Base-by-base conservation (phyloP, 2,888 invertebrate species). In the Dendrolimus pini region DNA sequence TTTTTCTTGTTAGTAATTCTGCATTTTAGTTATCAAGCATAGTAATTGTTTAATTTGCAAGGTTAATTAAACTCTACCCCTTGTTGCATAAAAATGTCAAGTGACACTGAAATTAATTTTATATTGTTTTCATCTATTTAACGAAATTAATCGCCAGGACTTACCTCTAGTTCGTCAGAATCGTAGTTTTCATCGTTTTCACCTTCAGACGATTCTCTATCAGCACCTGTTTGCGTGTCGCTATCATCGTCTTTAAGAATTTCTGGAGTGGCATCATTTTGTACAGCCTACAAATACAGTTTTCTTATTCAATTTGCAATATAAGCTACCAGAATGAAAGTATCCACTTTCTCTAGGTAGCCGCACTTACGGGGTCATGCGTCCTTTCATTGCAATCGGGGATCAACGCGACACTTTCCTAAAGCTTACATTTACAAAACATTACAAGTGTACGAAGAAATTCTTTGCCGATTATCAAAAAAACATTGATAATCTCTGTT, bases 141-240 rank as follows among this genome's bases (percentile, higher is more conserved):
- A 30, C 30, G 6, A 30, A 30, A 30, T 30, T 30, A 30, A 30
- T 6, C 6, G 30, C 0, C 6, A 6, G 3, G 30, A 18, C 65
- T 65, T 85, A 94, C 94, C 87, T 93, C 93, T 64, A 94, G 85
- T 68, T 93, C 92, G 64, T 94, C 95, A 55, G 93, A 94, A 67
- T 93, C 94, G 59, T 93, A 94, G 65, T 92, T 93, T 41, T 93
- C 93, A 61, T 93, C 94, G 72, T 92, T 92, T 73, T 93, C 93
- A 55, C 90, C 90, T 62, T 93, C 94, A 55, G 91, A 88, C 55
- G 92, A 89, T 63, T 92, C 92, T 64, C 86, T 83, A 60, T 92
- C 92, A 56, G 80, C 78, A 41, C 80, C 84, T 55, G 77, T 76
- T 63, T 82, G 67, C 56, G 68, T 69, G 59, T 81, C 78, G 63